Evolutionary conservation across 2,888 invertebrate species (phyloP).

Genomic region (Hyles lineata): DNA sequence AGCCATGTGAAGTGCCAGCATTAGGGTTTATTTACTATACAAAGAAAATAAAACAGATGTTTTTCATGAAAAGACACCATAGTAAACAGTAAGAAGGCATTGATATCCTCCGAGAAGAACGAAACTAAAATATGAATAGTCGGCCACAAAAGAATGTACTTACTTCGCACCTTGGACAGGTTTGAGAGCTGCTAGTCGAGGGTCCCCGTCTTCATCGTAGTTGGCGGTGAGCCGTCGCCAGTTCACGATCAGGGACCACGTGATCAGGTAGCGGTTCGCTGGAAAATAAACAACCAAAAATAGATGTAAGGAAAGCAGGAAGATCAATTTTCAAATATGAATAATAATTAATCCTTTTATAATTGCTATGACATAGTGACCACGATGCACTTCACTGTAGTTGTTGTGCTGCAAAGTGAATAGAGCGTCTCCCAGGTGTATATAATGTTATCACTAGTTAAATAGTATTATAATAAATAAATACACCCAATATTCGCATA

Average conservation of each 20-base stretch:
- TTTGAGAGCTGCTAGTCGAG: constrained; percentile 52
- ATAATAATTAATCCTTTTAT: not conserved
- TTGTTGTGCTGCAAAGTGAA: too few species aligned
- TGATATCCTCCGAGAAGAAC: not conserved
- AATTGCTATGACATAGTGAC: not conserved
- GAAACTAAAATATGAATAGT: not conserved
- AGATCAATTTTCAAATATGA: not conserved
- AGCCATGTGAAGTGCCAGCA: too few species aligned
- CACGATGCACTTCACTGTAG: too few species aligned
- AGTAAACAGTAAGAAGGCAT: too few species aligned
- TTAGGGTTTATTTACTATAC: too few species aligned
- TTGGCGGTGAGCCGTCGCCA: constrained; percentile 57
- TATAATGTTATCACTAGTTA: too few species aligned
- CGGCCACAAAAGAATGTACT: constrained; percentile 25
- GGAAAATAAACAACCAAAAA: constrained; percentile 31
- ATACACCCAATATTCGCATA: too few species aligned
- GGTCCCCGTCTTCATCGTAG: constrained; percentile 53
- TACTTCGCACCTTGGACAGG: constrained; percentile 65
- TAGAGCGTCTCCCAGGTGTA: too few species aligned
- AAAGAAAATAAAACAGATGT: too few species aligned
- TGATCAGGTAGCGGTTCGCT: constrained; percentile 55
- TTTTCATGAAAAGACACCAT: too few species aligned
- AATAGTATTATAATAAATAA: too few species aligned
- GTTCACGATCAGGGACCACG: constrained; percentile 61
- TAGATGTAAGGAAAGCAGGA: not conserved